phyloP scores from a whole-genome alignment of 2,797 vertebrate genomes.

The Gallirallus australis region DNA sequence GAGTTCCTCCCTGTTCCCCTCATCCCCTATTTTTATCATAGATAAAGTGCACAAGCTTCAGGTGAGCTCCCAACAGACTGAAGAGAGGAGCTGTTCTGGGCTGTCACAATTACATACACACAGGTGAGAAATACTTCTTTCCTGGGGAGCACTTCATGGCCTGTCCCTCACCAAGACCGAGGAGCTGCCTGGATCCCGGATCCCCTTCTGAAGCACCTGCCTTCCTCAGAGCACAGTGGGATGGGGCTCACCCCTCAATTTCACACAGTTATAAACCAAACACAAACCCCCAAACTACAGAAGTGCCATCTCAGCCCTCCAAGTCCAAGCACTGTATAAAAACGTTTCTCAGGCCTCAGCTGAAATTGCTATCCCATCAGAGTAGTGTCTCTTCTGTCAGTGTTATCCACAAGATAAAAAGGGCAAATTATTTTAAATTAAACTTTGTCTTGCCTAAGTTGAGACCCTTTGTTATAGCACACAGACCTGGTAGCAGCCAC shows the following conservation, averaged over 20 bases:
- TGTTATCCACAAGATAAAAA: neutral
- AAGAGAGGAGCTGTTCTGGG: neutral
- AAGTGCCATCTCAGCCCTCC: neutral
- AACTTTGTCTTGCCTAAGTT: neutral
- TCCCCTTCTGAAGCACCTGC: neutral
- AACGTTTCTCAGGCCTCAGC: neutral
- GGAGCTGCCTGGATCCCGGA: neutral
- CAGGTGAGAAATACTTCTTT: neutral
- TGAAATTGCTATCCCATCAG: neutral
- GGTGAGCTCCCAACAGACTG: neutral
- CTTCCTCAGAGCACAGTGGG: neutral
- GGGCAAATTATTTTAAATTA: neutral
- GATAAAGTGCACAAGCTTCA: neutral
- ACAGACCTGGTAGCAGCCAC: neutral
- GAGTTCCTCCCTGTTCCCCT: neutral
- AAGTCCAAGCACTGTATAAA: neutral
- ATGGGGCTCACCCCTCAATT: neutral
- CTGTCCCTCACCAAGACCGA: rapidly evolving
- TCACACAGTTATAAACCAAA: neutral
- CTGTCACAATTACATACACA: neutral
- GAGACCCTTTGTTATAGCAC: neutral
- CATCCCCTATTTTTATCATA: neutral
- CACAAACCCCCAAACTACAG: neutral
- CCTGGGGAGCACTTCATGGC: neutral
- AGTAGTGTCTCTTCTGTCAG: neutral